These are phyloP conservation scores for Tolmerus cingulatus DNA, from an alignment of 2,888 invertebrate genomes.

Conservation along the genomic window DNA sequence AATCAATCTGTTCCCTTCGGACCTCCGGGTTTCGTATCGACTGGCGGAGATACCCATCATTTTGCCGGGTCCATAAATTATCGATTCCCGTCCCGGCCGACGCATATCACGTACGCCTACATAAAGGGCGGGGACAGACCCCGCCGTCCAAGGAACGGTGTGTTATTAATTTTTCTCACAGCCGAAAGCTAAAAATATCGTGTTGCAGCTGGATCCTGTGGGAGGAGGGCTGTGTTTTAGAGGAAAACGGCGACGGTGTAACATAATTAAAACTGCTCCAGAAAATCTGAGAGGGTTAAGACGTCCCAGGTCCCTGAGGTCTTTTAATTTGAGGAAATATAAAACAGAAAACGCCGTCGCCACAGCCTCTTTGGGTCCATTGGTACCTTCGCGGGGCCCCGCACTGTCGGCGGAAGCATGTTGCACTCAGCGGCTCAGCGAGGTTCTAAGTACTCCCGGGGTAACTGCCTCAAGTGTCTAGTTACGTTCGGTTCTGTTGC, in stretches of 20 bases:
- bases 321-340: not conserved
- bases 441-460: not conserved
- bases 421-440: not conserved
- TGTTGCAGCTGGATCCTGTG: not conserved
- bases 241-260: not conserved
- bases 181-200: constrained; percentile 10
- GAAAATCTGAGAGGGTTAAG: constrained; percentile 1
- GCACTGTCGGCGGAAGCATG: not conserved
- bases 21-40: not conserved
- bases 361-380: not conserved
- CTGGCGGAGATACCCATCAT: not conserved
- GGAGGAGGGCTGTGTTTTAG: not conserved
- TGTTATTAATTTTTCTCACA: constrained; percentile 10
- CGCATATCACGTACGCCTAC: not conserved
- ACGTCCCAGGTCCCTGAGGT: not conserved
- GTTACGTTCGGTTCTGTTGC: not conserved
- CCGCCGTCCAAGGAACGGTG: not conserved
- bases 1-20: not conserved
- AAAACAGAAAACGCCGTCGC: not conserved
- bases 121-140: not conserved
- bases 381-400: not conserved
- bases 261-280: constrained; percentile 22
- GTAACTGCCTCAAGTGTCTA: constrained; percentile 11
- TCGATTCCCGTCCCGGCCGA: not conserved
- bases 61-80: not conserved